A percentile compares a stretch with the other conserved stretches of the same genome.
Evolutionary conservation across 2,113 vertebrate genomes (phyloP).

Genomic region (Dicaeum eximium): DNA sequence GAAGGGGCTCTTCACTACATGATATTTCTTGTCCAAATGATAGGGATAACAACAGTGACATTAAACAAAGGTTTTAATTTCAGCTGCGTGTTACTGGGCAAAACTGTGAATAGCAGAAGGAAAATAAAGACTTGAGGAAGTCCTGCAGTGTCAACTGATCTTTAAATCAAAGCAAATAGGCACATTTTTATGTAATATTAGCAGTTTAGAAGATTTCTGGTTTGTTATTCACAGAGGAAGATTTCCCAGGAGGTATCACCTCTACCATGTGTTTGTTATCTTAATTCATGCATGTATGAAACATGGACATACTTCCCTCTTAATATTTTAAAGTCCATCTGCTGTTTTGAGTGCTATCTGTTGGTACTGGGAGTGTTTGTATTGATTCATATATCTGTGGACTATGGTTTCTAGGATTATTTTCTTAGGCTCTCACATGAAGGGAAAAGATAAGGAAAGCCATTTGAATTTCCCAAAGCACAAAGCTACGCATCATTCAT

Average conservation of each 20-base stretch:
- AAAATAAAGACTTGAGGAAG: not conserved
- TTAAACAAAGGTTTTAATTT: conserved; percentile 8
- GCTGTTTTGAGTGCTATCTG: not conserved
- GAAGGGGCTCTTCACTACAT: not conserved
- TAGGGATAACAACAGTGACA: not conserved
- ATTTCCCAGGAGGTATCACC: not conserved
- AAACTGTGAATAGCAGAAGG: not conserved
- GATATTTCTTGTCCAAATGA: not conserved
- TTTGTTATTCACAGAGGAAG: not conserved
- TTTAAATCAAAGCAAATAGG: not conserved
- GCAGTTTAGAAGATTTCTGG: not conserved
- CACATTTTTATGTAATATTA: not conserved
- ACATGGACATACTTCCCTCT: not conserved
- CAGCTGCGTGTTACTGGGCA: not conserved
- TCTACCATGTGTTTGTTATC: not conserved
- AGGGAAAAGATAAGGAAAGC: conserved; percentile 19
- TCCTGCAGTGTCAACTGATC: not conserved
- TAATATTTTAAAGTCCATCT: conserved; percentile 24
- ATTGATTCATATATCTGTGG: not conserved
- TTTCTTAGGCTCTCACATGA: not conserved
- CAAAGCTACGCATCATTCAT: conserved; percentile 17
- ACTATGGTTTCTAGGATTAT: not conserved
- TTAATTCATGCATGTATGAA: not conserved
- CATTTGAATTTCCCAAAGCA: conserved; percentile 21
- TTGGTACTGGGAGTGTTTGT: not conserved